Evolutionary conservation across 2,113 vertebrate species (phyloP).

Genomic region (Sciurus niger): DNA sequence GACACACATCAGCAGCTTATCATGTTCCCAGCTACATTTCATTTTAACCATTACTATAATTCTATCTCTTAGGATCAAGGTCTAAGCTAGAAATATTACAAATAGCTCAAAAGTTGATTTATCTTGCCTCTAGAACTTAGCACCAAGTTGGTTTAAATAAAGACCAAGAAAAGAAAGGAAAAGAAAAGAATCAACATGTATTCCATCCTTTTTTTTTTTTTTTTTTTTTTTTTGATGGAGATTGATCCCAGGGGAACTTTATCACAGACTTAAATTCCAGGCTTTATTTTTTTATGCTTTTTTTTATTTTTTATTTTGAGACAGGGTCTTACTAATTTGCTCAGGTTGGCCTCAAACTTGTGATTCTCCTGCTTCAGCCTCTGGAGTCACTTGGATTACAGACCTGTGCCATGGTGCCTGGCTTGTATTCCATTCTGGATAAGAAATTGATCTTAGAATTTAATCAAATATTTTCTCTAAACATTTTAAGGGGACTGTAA

Average conservation of each 20-base stretch:
- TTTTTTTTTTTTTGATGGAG: no score
- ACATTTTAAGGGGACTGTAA: not conserved
- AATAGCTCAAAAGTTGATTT: slow-evolving; percentile 27
- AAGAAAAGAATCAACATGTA: slow-evolving; percentile 14
- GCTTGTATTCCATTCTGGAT: slow-evolving; percentile 8
- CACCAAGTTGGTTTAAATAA: slow-evolving; percentile 67
- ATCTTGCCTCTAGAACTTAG: slow-evolving; percentile 67
- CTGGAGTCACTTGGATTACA: no score
- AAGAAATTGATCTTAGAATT: slow-evolving; percentile 41
- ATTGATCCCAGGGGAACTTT: no score
- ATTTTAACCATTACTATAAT: slow-evolving; percentile 80
- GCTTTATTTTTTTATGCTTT: no score
- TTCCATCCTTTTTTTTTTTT: no score
- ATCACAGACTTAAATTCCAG: no score
- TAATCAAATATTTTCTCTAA: slow-evolving; percentile 57
- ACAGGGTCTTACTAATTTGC: no score
- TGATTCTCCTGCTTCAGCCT: no score
- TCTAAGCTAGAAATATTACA: slow-evolving; percentile 35
- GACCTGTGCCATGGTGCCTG: no score
- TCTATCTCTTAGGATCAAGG: slow-evolving; percentile 74
- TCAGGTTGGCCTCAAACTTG: no score
- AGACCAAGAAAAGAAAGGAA: slow-evolving; percentile 37
- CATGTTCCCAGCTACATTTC: slow-evolving; percentile 75
- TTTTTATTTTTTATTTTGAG: no score
- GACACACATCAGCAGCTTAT: slow-evolving; percentile 75